Conservation (phyloP, 2,888 invertebrate genomes). For the Drosophila limbata region DNA sequence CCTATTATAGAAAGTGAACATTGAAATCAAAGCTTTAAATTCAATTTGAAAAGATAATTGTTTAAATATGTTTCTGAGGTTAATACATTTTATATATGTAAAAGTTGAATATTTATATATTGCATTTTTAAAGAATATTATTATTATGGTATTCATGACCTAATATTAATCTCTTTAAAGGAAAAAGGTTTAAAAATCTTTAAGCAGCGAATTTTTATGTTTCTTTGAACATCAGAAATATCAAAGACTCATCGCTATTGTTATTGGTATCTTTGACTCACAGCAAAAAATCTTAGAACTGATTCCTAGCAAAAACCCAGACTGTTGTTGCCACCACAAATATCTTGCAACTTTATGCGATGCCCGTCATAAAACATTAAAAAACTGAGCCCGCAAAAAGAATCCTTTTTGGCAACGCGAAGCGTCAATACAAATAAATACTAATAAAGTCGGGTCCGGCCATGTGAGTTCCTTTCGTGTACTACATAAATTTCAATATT, state of each 20-base stretch:
- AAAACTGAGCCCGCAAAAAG: constrained; percentile 34
- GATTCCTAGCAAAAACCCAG: constrained; percentile 6
- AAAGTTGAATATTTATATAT: too few relatives aligned
- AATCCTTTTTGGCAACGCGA: constrained; percentile 25
- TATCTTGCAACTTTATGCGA: constrained; percentile 32
- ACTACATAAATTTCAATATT: constrained; percentile 80
- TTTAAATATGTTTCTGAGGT: too few relatives aligned
- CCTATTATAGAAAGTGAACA: constrained; percentile 22
- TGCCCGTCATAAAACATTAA: constrained; percentile 40
- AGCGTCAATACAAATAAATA: constrained; percentile 62
- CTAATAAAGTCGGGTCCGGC: constrained; percentile 59
- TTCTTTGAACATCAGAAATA: not conserved
- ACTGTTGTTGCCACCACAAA: constrained; percentile 13
- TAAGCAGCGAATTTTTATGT: not conserved
- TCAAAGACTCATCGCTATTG: not conserved
- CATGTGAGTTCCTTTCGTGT: constrained; percentile 46
- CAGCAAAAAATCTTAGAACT: not conserved
- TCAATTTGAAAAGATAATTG: not conserved
- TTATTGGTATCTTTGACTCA: constrained; percentile 11
- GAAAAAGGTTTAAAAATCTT: not conserved
- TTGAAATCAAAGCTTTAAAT: not conserved
- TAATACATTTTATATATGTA: too few relatives aligned
- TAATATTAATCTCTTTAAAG: not conserved
- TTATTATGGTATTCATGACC: too few relatives aligned
- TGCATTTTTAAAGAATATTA: too few relatives aligned